Base-by-base conservation (phyloP, 1,140 invertebrate species). In the Cydia fagiglandana region DNA sequence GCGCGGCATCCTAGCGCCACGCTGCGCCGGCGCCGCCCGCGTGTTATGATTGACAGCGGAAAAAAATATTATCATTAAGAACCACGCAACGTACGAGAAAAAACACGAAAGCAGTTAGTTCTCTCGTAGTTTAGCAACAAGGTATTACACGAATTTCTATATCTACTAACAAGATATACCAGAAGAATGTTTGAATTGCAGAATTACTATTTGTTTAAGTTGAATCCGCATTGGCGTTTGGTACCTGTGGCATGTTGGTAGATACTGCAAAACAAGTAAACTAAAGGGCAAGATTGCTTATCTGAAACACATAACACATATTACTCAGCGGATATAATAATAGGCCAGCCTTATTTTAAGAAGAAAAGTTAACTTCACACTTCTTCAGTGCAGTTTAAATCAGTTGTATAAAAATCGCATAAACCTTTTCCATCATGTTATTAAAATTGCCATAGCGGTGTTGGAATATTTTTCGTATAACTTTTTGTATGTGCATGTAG, bases 41-140 rank as follows among this genome's bases (percentile, higher is more conserved):
- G 66, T 24, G 66, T 70, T 70, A 70, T 70, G 66, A 70, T 70
- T 70, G 66, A 70, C 66, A 70, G 13, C 28, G 34, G 66, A 70
- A 70, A 70, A 70, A 70, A 70, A 70, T 70, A 70, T 66, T 38
- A 38, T 70, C 38, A 68, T 68, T 68, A 38, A 68, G 28, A 68
- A 24, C 20, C 17, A 24, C n/a, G 20, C 56, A 61, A 61, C 24
- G 20, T 61, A 12, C 9, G 20, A 61, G 30, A 5, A 61, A 24
- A 61, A 61, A 24, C 2, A 24, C 56, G 20, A 24, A 17, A 61
- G 20, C 20, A 3, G 56, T 61, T 61, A 61, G 17, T 61, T 61
- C 10, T 12, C 17, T 61, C 2, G 20, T 24, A 20, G 2, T 61
- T 61, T 24, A 61, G 2, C 17, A 24, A 10, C 5, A 12, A 61